Base-by-base conservation (phyloP, 2,113 vertebrate species). In the Benitochromis conjunctus region DNA sequence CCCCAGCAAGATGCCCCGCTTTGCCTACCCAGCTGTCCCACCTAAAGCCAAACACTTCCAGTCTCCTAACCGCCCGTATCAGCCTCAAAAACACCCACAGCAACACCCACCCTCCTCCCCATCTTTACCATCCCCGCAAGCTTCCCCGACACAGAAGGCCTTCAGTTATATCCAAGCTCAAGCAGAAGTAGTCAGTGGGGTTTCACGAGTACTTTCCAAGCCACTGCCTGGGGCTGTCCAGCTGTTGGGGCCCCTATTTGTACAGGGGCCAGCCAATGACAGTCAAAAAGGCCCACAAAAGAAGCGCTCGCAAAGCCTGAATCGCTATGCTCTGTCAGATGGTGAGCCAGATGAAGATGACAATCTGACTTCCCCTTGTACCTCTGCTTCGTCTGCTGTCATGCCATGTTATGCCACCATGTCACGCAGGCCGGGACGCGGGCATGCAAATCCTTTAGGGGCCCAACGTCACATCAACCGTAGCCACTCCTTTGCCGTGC, bases 351-450 rank as follows among this genome's bases (percentile, higher is more conserved):
- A 98, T 2, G 97, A 98, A 3, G 97, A 97, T 0, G 96, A 97
- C 2, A 51, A 85, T 71, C 31, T 14, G 1, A 1, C 53, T 24
- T 21, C 41, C 3, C 2, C 83, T 36, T 14, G 16, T 14, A 31
- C 19, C 83, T 77, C 95, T 0, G 82, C 86, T 6, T 94, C 91
- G 16, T 95, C 95, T 3, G 55, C 7, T 6, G 80, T 93, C 14
- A 46, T 98, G 93, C 96, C 97, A 19, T 97, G 97, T 18, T 99
- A 98, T 0, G 97, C 98, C 90, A 99, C 98, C 1, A 92, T 99
- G 43, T 98, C 97, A 13, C 96, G 97, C 46, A 96, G 96, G 57
- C 97, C 97, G 4, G 97, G 96, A 0, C 88, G 91, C 0, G 87
- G 94, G 5, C 87, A 91, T 69, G 55, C 53, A 1, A 21, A 71